These are phyloP conservation scores for Tympanuchus pallidicinctus DNA, from an alignment of 2,113 vertebrate genomes.

Conservation along the genomic window DNA sequence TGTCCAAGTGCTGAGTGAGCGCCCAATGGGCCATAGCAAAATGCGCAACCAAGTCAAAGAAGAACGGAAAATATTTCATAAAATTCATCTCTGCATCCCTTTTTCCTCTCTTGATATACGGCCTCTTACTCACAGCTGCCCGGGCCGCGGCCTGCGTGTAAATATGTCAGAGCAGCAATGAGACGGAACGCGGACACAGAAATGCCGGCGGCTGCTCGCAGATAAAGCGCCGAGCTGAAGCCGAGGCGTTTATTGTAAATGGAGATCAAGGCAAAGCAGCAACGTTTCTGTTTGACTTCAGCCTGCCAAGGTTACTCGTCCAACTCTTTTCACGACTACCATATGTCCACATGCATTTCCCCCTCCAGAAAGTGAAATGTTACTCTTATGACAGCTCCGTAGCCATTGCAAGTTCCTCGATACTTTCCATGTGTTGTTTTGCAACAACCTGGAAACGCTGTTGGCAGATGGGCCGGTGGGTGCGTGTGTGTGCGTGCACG, in stretches of 20 bases:
- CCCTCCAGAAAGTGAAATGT: conserved; percentile 17
- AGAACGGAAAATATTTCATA: conserved; percentile 74
- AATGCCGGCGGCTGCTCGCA: conserved; percentile 21
- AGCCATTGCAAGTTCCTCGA: neutral
- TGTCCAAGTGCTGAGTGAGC: conserved; percentile 63
- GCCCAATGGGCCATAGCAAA: conserved; percentile 64
- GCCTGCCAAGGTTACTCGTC: conserved; percentile 47
- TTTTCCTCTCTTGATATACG: conserved; percentile 71
- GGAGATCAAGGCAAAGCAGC: conserved; percentile 68
- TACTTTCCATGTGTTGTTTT: neutral
- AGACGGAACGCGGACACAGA: conserved; percentile 52
- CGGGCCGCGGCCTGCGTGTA: conserved; percentile 1
- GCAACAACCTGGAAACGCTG: neutral
- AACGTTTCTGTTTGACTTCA: neutral
- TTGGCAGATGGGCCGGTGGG: neutral
- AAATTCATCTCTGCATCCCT: conserved; percentile 70
- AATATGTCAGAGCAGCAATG: conserved; percentile 74
- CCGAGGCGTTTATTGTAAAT: conserved; percentile 58
- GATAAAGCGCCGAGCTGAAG: conserved; percentile 64
- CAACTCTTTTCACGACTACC: conserved; percentile 49
- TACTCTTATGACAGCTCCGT: neutral
- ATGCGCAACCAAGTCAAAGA: conserved; percentile 66
- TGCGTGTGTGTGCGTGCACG: neutral
- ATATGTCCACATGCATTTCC: conserved; percentile 29
- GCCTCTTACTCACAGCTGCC: conserved; percentile 56